Conservation (phyloP, 2,797 vertebrate species). For the Sarcoramphus papa region DNA sequence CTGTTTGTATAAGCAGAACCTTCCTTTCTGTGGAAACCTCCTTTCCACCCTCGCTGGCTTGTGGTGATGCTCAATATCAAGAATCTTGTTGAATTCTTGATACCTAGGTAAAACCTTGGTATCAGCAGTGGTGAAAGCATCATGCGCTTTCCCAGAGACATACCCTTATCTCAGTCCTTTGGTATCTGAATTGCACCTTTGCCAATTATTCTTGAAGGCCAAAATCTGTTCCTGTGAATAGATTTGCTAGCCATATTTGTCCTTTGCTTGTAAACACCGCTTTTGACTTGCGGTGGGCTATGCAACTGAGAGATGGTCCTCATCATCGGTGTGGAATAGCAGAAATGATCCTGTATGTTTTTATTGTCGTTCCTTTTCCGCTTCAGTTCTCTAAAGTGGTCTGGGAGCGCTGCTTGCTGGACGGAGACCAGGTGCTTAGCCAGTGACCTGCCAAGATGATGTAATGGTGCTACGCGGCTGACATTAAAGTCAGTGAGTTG, state of each 20-base stretch:
- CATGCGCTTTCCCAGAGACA: fast-evolving
- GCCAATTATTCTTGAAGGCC: background rate
- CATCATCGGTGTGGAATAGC: background rate
- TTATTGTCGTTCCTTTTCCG: background rate
- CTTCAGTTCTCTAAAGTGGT: background rate
- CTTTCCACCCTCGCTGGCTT: background rate
- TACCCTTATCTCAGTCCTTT: background rate
- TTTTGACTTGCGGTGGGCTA: background rate
- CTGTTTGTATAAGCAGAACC: background rate
- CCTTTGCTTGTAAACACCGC: background rate
- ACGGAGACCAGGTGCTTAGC: background rate
- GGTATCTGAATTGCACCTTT: background rate
- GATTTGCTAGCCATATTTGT: background rate
- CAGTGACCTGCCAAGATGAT: background rate
- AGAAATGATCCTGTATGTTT: background rate
- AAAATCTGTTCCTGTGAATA: background rate
- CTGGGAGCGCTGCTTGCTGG: background rate
- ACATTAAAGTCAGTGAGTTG: background rate
- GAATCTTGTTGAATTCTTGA: background rate
- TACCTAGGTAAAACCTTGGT: background rate
- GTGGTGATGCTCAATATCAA: background rate
- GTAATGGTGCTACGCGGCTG: background rate
- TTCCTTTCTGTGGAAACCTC: background rate
- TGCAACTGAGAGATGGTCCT: background rate
- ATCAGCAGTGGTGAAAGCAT: background rate